Percentiles rank a stretch among this genome's conserved stretches.
phyloP scores from a whole-genome alignment of 2,113 vertebrate genomes.

The Plecturocebus donacophilus region DNA sequence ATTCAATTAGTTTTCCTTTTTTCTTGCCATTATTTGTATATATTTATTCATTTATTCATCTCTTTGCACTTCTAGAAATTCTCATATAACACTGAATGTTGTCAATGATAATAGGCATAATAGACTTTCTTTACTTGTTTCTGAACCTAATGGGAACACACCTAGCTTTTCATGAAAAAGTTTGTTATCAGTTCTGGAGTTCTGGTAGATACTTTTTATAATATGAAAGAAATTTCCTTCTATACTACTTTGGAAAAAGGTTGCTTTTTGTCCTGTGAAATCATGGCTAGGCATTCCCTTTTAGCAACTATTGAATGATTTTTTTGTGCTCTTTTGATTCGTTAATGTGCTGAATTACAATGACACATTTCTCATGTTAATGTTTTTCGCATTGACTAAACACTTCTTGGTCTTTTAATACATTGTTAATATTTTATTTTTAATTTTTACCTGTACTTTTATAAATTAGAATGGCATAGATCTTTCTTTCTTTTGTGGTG shows the following conservation, averaged over 20 bases:
- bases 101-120: background rate
- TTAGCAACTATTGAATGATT: background rate
- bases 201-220: background rate
- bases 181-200: background rate
- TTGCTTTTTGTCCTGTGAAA: background rate
- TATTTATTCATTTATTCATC: background rate
- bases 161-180: background rate
- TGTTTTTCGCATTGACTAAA: background rate
- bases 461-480: background rate
- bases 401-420: background rate
- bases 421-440: background rate
- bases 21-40: background rate
- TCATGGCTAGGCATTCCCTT: background rate
- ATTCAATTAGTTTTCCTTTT: background rate
- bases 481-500: background rate
- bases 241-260: background rate
- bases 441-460: background rate
- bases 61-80: background rate
- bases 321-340: background rate
- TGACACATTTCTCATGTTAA: background rate
- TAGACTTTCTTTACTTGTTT: background rate
- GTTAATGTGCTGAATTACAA: background rate
- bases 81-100: background rate
- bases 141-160: background rate
- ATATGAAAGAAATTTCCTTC: background rate